Base-by-base conservation (phyloP, 2,113 vertebrate species). In the Opisthocomus hoazin region DNA sequence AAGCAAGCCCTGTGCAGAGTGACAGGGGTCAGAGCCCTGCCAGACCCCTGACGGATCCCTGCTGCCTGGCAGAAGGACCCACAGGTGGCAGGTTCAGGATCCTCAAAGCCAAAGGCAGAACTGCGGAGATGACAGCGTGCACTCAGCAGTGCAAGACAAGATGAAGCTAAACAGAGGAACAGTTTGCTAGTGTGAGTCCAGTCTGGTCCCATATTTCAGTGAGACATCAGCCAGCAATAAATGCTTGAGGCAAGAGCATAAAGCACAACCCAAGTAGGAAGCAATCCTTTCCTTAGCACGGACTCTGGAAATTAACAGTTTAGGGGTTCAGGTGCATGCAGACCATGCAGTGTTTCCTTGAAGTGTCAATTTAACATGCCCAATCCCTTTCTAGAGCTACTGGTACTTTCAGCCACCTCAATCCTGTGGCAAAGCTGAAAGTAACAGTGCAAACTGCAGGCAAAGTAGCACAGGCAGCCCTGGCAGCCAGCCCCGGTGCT, bases 31-130 rank as follows among this genome's bases (percentile, higher is more conserved):
- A 87, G n/a, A 39, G 8, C 29, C 26, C 26, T 60, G n/a, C 8
- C 50, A 58, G 17, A 43, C 2, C 15, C 23, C 39, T 79, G 24
- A 20, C 50, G 82, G 39, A 45, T 27, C 46, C 16, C 50, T 5
- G 4, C 6, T 43, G 27, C 13, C 24, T 20, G 41, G 86, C 34
- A 71, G 48, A 60, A 56, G 24, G 63, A 91, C 21, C 17, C 36
- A 15, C 6, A n/a, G 27, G 18, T 30, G 15, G 12, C 1, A 7
- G 30, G 16, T 48, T 57, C 0, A 0, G 39, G 69, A 57, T 65
- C 39, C 50, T 51, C 0, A 0, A 24, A 48, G 36, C 39, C 68
- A 36, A 75, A 83, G 30, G 63, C 58, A 87, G 66, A 80, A 58
- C n/a, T 73, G 39, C 71, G 48, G 51, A 61, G 34, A 16, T 8